Evolutionary conservation across 2,797 vertebrate species (phyloP), one percentile per base, ranked within the genome.

Genomic region (Avahi laniger): DNA sequence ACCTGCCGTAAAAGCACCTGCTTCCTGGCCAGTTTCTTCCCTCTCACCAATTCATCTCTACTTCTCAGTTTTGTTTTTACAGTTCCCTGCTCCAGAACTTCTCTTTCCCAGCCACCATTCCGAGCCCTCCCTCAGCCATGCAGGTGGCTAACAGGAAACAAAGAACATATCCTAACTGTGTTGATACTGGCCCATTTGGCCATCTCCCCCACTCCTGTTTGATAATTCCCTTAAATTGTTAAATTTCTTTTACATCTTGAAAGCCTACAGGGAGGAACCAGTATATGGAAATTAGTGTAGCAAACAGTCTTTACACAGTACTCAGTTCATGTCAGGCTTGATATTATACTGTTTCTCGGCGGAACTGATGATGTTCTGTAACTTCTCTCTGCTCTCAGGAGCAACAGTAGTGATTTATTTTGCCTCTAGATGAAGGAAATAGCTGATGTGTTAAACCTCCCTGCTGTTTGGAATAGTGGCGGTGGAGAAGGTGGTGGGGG

Each of bases 31-130:
- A 50, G 43, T 82, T 59, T 90, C 72, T 93, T 38, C 30, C 38
- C 63, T 85, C 38, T 94, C 48, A 41, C 46, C 28, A 46, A 1
- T 81, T 57, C 57, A 24, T n/a, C 43, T 76, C 38, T 33, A 67
- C 35, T 33, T 84, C 57, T 79, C 38, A 70, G 57, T 69, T 95
- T 63, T 80, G 63, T 69, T 96, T 95, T 84, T 93, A 81, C 33
- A 81, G 35, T 81, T 69, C 3, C 87, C 38, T 69, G 30, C 59
- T 43, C 91, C 67, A 79, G 41, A 69, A 69, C 59, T 92, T 89
- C 30, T 73, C 89, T 94, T 95, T 86, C 75, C 70, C 59, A 52
- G 24, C 35, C 46, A 57, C 57, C 73, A 81, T 96, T 82, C 43
- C 70, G 67, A 94, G 26, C 38, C 33, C 13, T 67, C 35, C 46